These are phyloP conservation scores for Kradibia gibbosae DNA, from an alignment of 1,140 invertebrate genomes.

Conservation along the genomic window DNA sequence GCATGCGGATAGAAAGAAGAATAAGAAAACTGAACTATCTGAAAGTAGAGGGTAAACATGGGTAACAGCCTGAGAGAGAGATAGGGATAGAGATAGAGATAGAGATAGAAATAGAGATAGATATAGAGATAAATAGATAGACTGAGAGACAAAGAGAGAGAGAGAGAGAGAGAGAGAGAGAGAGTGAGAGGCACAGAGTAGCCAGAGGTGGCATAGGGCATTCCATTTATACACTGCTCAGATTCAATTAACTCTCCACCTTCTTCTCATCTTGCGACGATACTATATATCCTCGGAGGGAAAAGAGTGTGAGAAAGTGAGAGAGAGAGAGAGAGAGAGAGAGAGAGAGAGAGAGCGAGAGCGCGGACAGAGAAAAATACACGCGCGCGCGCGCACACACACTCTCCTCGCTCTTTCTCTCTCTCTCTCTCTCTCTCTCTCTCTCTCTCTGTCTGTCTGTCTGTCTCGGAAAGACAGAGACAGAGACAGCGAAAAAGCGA, in stretches of 20 bases:
- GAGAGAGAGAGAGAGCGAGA: neutral
- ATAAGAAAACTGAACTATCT: constrained; percentile 63
- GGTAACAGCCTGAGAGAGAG: constrained; percentile 56
- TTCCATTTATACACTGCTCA: constrained; percentile 73
- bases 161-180: constrained; percentile 48
- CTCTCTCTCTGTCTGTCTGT: too few species aligned
- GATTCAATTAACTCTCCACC: constrained; percentile 74
- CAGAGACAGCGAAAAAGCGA: constrained; percentile 34
- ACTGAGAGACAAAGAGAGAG: constrained; percentile 57
- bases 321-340: neutral
- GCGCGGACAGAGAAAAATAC: neutral
- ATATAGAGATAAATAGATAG: constrained; percentile 49
- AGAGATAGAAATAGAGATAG: constrained; percentile 54
- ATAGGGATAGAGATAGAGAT: constrained; percentile 41
- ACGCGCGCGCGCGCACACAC: neutral
- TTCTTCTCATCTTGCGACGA: constrained; percentile 49
- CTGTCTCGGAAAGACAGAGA: constrained; percentile 9
- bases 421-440: too few species aligned
- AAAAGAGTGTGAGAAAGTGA: constrained; percentile 17
- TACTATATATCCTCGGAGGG: neutral
- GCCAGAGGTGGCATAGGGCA: constrained; percentile 68
- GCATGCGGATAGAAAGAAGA: constrained; percentile 66
- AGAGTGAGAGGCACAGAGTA: constrained; percentile 43
- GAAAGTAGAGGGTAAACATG: too few species aligned
- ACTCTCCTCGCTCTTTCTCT: too few species aligned